A percentile compares a stretch with the other conserved stretches of the same genome.
These are phyloP conservation scores for Oxystoma pomonae DNA, from an alignment of 2,888 invertebrate species.

Conservation along the genomic window DNA sequence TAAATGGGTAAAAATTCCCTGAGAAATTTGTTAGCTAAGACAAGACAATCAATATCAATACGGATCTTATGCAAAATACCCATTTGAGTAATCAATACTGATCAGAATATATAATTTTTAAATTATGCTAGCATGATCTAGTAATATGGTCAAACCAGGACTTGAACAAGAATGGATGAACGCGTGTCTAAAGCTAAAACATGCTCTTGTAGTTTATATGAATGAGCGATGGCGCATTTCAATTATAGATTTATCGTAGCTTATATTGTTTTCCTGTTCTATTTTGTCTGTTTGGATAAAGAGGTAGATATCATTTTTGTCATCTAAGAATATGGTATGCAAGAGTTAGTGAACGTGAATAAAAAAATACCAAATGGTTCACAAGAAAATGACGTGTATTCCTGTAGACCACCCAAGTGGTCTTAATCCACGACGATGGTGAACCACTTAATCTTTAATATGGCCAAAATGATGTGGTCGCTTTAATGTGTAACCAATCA, in stretches of 20 bases:
- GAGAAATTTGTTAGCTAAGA: no score
- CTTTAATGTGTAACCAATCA: neutral
- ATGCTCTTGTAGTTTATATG: neutral
- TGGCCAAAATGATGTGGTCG: neutral
- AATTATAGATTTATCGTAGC: neutral
- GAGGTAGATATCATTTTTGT: neutral
- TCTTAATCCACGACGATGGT: neutral
- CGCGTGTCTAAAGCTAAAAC: neutral
- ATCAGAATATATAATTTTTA: no score
- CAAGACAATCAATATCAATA: no score
- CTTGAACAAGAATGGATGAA: neutral
- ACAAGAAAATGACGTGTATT: neutral
- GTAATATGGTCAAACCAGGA: no score
- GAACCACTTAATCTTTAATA: neutral
- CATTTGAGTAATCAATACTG: no score
- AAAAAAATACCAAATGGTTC: neutral
- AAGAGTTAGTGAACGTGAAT: neutral
- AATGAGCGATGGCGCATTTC: neutral
- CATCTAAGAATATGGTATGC: neutral
- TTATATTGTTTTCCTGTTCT: neutral
- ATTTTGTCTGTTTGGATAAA: neutral
- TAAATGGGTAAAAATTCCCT: no score
- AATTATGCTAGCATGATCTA: no score
- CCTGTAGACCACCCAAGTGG: neutral
- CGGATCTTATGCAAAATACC: no score